Conservation (phyloP, 1,140 invertebrate genomes). For the Drosophila truncata region DNA sequence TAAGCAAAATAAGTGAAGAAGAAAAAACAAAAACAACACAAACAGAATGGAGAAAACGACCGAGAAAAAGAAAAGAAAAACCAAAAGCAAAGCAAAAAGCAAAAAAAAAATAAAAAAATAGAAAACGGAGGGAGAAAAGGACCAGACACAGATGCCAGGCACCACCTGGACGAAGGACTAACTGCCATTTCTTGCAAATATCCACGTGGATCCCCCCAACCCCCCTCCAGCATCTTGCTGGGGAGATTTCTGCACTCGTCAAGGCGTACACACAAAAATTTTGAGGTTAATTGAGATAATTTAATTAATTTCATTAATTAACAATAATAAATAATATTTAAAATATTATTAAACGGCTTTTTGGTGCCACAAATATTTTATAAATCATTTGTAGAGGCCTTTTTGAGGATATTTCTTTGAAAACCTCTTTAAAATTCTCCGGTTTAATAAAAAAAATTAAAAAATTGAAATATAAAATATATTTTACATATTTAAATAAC, state of each 20-base stretch:
- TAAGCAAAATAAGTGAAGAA: slow-evolving; percentile 64
- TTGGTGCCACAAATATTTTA: not conserved
- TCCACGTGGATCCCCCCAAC: slow-evolving; percentile 18
- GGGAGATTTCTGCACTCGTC: slow-evolving; percentile 1
- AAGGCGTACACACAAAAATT: not conserved
- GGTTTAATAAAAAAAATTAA: no score
- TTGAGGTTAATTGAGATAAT: not conserved
- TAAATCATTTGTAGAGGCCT: not conserved
- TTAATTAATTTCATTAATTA: not conserved
- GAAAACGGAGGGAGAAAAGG: slow-evolving; percentile 12
- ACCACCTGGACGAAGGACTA: slow-evolving; percentile 58
- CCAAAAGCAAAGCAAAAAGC: no score
- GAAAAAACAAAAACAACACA: slow-evolving; percentile 50
- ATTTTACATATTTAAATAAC: no score
- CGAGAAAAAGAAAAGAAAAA: slow-evolving; percentile 11
- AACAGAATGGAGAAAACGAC: slow-evolving; percentile 16
- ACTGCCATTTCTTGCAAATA: slow-evolving; percentile 58
- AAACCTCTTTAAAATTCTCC: no score
- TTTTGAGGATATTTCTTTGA: not conserved
- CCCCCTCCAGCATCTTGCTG: not conserved
- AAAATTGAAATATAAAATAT: no score
- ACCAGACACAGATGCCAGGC: slow-evolving; percentile 49
- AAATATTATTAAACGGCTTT: not conserved
- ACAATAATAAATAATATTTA: not conserved
- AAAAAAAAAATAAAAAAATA: slow-evolving; percentile 4